Evolutionary conservation across 2,113 vertebrate genomes (phyloP).

Genomic region (Nerophis lumbriciformis): DNA sequence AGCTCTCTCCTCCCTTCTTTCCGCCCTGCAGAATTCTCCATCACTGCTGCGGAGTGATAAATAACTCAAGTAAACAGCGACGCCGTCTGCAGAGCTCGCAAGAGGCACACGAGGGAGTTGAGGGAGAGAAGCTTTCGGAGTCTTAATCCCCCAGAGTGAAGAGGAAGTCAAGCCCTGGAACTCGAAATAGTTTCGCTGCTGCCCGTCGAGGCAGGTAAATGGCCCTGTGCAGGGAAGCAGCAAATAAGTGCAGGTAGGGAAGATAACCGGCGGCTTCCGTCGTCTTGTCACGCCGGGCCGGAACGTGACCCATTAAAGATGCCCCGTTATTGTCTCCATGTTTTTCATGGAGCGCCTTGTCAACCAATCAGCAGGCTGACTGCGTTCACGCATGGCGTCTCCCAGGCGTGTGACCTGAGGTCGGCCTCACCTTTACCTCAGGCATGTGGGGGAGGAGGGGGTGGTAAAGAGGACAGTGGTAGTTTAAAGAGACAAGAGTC

Average conservation of each 20-base stretch:
- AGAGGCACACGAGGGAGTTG: conserved; percentile 12
- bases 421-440: conserved; percentile 16
- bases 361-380: not conserved
- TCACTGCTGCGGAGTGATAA: conserved; percentile 44
- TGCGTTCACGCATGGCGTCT: conserved; percentile 27
- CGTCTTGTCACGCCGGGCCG: conserved; percentile 35
- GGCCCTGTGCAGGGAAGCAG: conserved; percentile 29
- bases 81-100: conserved; percentile 23
- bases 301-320: conserved; percentile 40
- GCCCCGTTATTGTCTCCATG: not conserved
- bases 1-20: not conserved
- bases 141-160: conserved; percentile 45
- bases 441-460: conserved; percentile 11
- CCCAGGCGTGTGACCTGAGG: conserved; percentile 25
- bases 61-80: conserved; percentile 52
- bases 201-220: conserved; percentile 29
- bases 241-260: conserved; percentile 37
- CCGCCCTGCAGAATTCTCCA: conserved; percentile 25
- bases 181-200: conserved; percentile 33
- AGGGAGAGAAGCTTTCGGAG: conserved; percentile 24
- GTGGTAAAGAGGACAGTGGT: not conserved
- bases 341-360: not conserved
- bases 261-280: conserved; percentile 27
- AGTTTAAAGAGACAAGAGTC: not conserved
- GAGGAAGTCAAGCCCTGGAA: conserved; percentile 29